Evolutionary conservation across 2,113 vertebrate species (phyloP), one percentile per base, ranked within the genome.

Genomic region (Nipponia nippon): DNA sequence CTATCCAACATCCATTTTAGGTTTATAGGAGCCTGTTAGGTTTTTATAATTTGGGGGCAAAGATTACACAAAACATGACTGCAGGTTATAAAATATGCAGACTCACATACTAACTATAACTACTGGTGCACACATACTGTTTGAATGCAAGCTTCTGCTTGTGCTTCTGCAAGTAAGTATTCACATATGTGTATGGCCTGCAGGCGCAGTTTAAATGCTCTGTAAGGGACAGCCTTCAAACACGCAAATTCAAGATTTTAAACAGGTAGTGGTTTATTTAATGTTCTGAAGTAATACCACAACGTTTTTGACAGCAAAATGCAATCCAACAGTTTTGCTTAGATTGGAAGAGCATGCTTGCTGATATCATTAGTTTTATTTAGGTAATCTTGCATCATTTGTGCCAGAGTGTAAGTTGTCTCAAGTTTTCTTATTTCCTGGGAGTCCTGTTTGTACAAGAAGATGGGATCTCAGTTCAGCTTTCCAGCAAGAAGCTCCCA

Each of bases 191-290:
- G 40, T 53, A 76, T 6, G 32, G 55, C 76, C 44, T 89, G 73
- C 87, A 94, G 95, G 78, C 83, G 84, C 61, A 66, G 44, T 44
- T 76, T 69, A 87, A 93, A 78, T 16, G 34, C 20, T 52, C 79
- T 55, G 19, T 29, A 61, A 61, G 17, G 34, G 40, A 80, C 32
- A 83, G 50, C 42, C 71, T 90, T 95, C 55, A 77, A 93, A 83
- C 13, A 32, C 1, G 2, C 18, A 53, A 25, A 79, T 69, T 82
- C 14, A 16, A 66, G 66, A 65, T 40, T 83, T 95, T 94, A 94
- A 95, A 93, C 49, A 94, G 66, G 76, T 52, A 96, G 83, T 61
- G 47, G 76, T 89, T 95, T 85, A 87, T 93, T 95, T 92, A 78
- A 87, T 27, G 11, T 69, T 87, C 70, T 83, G 81, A 95, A 92